Evolutionary conservation across 2,797 vertebrate species (phyloP).

Genomic region (Rhynchotus rufescens): DNA sequence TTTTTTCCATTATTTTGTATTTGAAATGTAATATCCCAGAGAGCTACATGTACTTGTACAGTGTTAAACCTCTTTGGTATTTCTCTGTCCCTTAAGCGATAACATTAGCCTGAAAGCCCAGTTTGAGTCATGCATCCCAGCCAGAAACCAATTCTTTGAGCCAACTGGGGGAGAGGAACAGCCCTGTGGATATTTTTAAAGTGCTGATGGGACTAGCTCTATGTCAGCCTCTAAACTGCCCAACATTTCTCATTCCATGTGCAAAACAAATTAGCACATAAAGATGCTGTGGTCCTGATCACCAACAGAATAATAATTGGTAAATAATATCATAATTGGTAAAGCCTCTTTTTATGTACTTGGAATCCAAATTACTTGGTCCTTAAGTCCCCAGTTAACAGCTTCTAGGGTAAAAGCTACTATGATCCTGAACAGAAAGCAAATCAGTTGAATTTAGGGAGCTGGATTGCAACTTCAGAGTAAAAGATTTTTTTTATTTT

Average conservation of each 20-base stretch:
- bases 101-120: fast-evolving
- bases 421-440: fast-evolving
- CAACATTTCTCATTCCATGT: not conserved
- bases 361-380: too few relatives aligned
- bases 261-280: fast-evolving
- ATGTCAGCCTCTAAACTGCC: not conserved
- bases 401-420: not conserved
- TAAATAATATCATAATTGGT: too few relatives aligned
- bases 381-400: not conserved
- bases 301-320: too few relatives aligned
- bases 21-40: not conserved
- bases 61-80: not conserved
- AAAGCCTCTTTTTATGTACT: not conserved
- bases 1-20: fast-evolving
- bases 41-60: too few relatives aligned
- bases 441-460: fast-evolving
- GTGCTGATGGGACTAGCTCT: not conserved
- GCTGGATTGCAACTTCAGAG: fast-evolving
- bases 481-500: not conserved
- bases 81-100: not conserved
- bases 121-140: not conserved
- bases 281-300: not conserved
- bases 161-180: fast-evolving
- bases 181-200: not conserved
- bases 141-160: fast-evolving